phyloP scores from a whole-genome alignment of 2,113 vertebrate species.

The Grallaria varia region DNA sequence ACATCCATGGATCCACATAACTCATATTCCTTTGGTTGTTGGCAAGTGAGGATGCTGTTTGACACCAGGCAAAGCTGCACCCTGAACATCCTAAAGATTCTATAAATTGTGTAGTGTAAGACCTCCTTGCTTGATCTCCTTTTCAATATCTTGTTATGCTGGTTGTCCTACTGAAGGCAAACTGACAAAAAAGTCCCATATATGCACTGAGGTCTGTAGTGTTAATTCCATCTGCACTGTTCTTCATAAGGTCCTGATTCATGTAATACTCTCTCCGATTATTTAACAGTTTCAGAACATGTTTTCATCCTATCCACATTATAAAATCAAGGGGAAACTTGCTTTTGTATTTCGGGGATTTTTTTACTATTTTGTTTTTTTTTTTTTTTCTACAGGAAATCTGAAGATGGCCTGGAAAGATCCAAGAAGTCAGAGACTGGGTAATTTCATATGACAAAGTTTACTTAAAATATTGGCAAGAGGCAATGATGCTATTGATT shows the following conservation, averaged over 20 bases:
- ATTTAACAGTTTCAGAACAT: neutral
- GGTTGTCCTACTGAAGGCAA: neutral
- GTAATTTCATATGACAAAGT: neutral
- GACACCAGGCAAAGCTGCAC: neutral
- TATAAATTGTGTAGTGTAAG: neutral
- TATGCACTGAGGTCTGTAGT: neutral
- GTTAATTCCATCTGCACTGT: neutral
- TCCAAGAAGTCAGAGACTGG: neutral
- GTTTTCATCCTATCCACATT: neutral
- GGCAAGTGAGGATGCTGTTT: neutral
- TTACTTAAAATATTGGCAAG: neutral
- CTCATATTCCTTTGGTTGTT: neutral
- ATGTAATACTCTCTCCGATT: accelerated
- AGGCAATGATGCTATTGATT: neutral
- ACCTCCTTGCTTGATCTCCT: neutral
- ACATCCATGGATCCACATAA: neutral
- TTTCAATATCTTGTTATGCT: neutral
- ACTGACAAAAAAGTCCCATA: neutral
- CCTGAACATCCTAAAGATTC: neutral
- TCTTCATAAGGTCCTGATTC: neutral
- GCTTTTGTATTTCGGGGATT: neutral
- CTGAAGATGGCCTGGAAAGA: neutral
- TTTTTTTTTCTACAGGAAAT: neutral
- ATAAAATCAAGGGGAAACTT: neutral
- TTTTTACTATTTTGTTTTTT: neutral